A percentile compares a stretch with the other conserved stretches of the same genome.
phyloP scores from a whole-genome alignment of 2,888 invertebrate genomes.

The Liodrosophila aerea region DNA sequence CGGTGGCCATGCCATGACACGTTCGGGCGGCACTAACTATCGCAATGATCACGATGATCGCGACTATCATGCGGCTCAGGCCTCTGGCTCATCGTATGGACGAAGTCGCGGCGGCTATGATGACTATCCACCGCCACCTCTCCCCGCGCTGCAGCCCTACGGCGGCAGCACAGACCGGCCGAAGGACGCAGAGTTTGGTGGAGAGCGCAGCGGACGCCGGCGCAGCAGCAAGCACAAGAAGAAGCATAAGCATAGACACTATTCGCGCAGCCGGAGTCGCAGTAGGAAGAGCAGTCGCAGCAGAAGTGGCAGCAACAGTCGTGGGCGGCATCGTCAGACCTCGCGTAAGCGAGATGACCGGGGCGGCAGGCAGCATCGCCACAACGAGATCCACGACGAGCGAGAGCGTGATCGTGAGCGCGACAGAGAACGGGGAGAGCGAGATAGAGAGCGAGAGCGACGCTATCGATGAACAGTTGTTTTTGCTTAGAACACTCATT shows the following conservation, averaged over 20 bases:
- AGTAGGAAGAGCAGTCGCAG: conserved; percentile 64
- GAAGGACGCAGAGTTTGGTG: conserved; percentile 46
- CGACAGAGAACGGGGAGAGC: conserved; percentile 33
- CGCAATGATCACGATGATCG: conserved; percentile 80
- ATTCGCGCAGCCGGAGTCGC: conserved; percentile 78
- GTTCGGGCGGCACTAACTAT: conserved; percentile 63
- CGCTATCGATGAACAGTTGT: conserved; percentile 62
- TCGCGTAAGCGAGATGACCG: conserved; percentile 62
- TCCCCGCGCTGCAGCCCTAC: conserved; percentile 44
- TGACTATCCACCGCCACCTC: conserved; percentile 60
- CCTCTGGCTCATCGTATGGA: conserved; percentile 59
- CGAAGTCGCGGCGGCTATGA: conserved; percentile 66
- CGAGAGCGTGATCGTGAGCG: conserved; percentile 43
- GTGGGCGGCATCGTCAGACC: conserved; percentile 60
- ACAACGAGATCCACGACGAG: conserved; percentile 53
- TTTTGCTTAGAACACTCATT: conserved; percentile 24
- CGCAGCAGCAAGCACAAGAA: conserved; percentile 80
- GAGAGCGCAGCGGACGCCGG: conserved; percentile 41
- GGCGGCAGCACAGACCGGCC: conserved; percentile 51
- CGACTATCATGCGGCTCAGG: conserved; percentile 61
- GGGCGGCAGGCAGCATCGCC: conserved; percentile 46
- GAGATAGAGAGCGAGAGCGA: conserved; percentile 28
- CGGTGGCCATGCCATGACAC: conserved; percentile 19
- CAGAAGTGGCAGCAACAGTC: conserved; percentile 62
- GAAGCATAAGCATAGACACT: conserved; percentile 80